Base-by-base conservation (phyloP, 2,888 invertebrate genomes). In the Pandemis corylana region DNA sequence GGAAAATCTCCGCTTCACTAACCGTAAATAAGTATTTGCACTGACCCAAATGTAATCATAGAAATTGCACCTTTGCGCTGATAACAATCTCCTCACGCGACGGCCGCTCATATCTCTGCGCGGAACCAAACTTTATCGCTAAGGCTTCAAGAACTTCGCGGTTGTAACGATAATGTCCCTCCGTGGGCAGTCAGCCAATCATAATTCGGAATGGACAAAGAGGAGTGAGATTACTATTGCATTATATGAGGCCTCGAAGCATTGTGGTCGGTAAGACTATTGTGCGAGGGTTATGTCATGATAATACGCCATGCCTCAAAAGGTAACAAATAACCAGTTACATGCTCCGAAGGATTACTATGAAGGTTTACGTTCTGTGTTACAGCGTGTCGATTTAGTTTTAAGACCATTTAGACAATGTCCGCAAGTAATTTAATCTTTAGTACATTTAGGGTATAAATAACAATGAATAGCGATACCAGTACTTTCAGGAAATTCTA, bases 151-250 rank as follows among this genome's bases (percentile, higher is more conserved):
- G 62, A n/a, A n/a, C 62, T 9, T 61, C 7, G 62, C 7, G 36
- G 2, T 36, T 12, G 0, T 61, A 10, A 56, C 36, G 41, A 15
- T 44, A 64, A 64, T 64, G 64, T 9, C 15, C 42, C 15, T 13
- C 53, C 6, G 69, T 51, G 69, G 70, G 70, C 63, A 71, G 53
- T 20, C 53, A 41, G 41, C 63, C 70, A 64, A 64, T 64, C 53
- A 71, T 71, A 71, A 64, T 64, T 71, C 53, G 70, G 64, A 53
- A 61, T 62, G 64, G 64, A 71, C 64, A 71, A 56, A 71, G 13
- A 64, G 62, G 44, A 10, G 10, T 7, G 41, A 63, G 62, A 70
- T 63, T 53, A 53, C 53, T 1, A 7, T n/a, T n/a, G 69, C 12
- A 51, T 49, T 68, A 62, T 62, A 41, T 41, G 20, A 41, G 59